Conservation (phyloP, 2,797 vertebrate genomes). For the Harpagifer antarcticus region DNA sequence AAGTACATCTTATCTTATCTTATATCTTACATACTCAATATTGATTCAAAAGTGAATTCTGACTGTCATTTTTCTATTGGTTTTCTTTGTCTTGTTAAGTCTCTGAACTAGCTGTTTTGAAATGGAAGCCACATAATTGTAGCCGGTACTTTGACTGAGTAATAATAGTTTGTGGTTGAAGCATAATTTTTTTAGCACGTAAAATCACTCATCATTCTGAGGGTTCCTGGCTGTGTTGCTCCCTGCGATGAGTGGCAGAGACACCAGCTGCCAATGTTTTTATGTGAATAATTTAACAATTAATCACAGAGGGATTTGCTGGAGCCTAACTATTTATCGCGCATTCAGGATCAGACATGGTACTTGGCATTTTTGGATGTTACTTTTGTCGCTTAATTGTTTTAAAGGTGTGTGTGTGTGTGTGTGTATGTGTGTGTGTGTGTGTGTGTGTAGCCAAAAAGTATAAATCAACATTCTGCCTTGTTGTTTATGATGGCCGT, state of each 20-base stretch:
- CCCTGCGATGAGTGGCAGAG: constrained; percentile 46
- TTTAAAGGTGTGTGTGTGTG: neutral
- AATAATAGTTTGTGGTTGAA: constrained; percentile 37
- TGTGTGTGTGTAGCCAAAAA: neutral
- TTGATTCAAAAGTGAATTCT: neutral
- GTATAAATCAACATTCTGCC: constrained; percentile 11
- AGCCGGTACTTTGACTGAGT: neutral
- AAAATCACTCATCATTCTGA: constrained; percentile 22
- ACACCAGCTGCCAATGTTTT: constrained; percentile 59
- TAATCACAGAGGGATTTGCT: constrained; percentile 36
- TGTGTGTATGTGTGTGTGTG: neutral
- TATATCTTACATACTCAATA: neutral
- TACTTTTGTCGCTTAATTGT: neutral
- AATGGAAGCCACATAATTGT: neutral
- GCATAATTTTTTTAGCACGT: constrained; percentile 31
- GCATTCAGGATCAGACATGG: constrained; percentile 7
- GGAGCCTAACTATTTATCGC: constrained; percentile 14
- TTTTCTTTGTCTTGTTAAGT: neutral
- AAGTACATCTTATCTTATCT: no score
- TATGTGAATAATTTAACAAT: constrained; percentile 53
- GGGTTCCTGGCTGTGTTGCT: constrained; percentile 20
- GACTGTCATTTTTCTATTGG: constrained; percentile 1
- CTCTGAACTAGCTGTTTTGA: neutral
- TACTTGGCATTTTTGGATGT: constrained; percentile 9
- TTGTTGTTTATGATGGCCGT: neutral